These are phyloP conservation scores for Perodicticus potto DNA, from an alignment of 2,797 vertebrate genomes.

Conservation along the genomic window DNA sequence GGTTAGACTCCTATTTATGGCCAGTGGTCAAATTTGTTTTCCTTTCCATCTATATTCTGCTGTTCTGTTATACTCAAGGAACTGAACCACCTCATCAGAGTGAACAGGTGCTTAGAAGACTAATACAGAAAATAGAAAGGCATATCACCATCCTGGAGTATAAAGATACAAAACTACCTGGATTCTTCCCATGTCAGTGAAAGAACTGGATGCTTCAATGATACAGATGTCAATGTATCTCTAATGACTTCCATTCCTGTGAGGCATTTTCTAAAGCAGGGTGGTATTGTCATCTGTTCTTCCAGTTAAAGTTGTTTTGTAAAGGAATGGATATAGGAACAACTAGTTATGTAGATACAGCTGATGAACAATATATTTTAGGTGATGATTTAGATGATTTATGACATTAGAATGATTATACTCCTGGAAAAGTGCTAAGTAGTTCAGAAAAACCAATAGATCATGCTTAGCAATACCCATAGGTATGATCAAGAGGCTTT, in stretches of 20 bases:
- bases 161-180: not conserved
- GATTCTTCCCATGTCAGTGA: not conserved
- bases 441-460: not conserved
- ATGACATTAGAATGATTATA: not conserved
- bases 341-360: not conserved
- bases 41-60: not conserved
- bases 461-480: not conserved
- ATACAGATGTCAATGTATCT: not conserved
- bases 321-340: not conserved
- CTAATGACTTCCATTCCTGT: not conserved
- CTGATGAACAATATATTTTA: not conserved
- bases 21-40: not conserved
- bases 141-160: not conserved
- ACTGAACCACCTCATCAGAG: not conserved
- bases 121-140: not conserved
- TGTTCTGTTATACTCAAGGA: slow-evolving; percentile 25
- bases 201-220: not conserved
- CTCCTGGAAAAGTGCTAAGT: slow-evolving; percentile 3
- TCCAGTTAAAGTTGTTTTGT: not conserved
- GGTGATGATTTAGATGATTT: not conserved
- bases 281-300: not conserved
- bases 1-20: not conserved
- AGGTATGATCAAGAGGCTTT: not conserved
- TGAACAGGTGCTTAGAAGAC: not conserved
- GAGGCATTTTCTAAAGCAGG: not conserved